Conservation (phyloP, 2,113 vertebrate species). For the Alaudala cheleensis region DNA sequence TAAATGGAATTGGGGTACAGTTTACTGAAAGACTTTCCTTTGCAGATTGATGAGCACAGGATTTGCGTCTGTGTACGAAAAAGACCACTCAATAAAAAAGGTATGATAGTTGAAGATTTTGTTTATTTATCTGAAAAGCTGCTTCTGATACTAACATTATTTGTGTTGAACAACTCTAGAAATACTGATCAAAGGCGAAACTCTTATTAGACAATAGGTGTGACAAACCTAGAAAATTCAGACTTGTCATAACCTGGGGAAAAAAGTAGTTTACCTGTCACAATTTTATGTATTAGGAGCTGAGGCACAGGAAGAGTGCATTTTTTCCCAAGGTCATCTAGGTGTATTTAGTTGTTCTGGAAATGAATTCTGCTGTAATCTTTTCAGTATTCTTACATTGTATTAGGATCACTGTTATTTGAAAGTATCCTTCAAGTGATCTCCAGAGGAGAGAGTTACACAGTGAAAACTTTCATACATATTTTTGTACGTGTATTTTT, state of each 20-base stretch:
- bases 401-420: background rate
- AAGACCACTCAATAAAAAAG: conserved; percentile 97
- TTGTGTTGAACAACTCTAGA: background rate
- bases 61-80: conserved; percentile 98
- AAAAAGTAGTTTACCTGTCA: background rate
- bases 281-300: background rate
- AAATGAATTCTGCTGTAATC: background rate
- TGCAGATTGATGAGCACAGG: conserved; percentile 95
- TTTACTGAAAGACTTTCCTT: background rate
- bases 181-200: background rate
- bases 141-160: background rate
- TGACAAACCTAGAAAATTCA: background rate
- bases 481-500: background rate
- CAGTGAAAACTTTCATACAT: background rate
- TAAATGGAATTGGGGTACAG: background rate
- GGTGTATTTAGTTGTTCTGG: background rate
- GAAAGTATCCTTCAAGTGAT: background rate
- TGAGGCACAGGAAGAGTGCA: background rate
- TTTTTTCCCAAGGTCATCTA: background rate
- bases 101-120: conserved; percentile 63
- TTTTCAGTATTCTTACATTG: background rate
- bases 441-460: background rate
- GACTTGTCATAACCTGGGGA: background rate
- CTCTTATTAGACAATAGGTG: background rate
- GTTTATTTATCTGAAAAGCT: background rate